phyloP scores from a whole-genome alignment of 2,797 vertebrate species.

The Rachycentron canadum region DNA sequence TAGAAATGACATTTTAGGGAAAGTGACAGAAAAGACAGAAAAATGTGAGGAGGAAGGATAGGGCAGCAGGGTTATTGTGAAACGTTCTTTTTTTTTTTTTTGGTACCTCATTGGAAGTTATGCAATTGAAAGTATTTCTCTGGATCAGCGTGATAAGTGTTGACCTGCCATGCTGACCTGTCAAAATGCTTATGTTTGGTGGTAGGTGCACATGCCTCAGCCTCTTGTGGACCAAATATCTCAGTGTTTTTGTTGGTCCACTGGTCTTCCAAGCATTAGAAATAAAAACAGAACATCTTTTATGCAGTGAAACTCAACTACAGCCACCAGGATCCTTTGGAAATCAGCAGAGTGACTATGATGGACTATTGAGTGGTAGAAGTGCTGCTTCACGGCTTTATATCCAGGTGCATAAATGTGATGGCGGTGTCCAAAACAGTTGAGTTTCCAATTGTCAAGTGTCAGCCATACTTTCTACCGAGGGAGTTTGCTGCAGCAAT shows the following conservation, averaged over 20 bases:
- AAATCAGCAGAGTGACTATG: not conserved
- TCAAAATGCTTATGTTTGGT: not conserved
- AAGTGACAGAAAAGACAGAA: not conserved
- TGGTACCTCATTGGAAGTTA: not conserved
- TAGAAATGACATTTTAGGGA: not conserved
- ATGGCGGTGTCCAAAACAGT: not conserved
- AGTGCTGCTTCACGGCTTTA: not conserved
- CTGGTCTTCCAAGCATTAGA: not conserved
- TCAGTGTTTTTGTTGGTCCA: no score
- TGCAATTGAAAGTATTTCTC: not conserved
- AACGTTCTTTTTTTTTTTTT: not conserved
- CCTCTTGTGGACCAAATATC: no score
- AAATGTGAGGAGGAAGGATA: not conserved
- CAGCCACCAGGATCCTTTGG: not conserved
- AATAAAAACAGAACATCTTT: not conserved
- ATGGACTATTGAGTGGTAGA: not conserved
- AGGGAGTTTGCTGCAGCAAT: not conserved
- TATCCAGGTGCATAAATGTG: not conserved
- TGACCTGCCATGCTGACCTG: not conserved
- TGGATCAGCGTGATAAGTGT: not conserved
- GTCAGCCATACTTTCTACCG: not conserved
- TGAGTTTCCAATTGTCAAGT: not conserved
- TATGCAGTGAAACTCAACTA: not conserved
- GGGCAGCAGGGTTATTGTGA: not conserved
- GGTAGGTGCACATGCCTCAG: no score